Evolutionary conservation across 2,888 invertebrate genomes (phyloP).

Genomic region (Brenthis ino): DNA sequence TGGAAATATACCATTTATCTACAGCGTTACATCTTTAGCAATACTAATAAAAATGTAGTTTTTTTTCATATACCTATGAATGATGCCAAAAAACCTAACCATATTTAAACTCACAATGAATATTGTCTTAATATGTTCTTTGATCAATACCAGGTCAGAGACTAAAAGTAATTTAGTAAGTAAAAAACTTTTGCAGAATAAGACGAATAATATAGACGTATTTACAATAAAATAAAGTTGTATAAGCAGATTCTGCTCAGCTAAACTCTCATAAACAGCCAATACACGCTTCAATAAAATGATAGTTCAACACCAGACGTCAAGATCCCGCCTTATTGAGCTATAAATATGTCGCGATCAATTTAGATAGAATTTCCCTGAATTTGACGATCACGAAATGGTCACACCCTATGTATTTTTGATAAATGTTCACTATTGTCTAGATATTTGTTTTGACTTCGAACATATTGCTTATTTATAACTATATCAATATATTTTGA

Average conservation of each 20-base stretch:
- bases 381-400: constrained; percentile 21
- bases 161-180: too few species aligned
- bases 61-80: too few species aligned
- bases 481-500: not conserved
- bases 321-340: constrained; percentile 52
- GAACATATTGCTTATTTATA: too few species aligned
- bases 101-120: too few species aligned
- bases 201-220: too few species aligned
- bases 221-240: constrained; percentile 6
- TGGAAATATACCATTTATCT: too few species aligned
- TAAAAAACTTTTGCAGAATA: too few species aligned
- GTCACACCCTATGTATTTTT: not conserved
- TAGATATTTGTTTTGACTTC: not conserved
- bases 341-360: constrained; percentile 63
- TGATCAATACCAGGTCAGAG: too few species aligned
- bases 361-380: constrained; percentile 39
- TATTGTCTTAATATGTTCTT: too few species aligned
- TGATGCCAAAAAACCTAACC: too few species aligned
- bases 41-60: too few species aligned
- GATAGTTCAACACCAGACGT: constrained; percentile 38
- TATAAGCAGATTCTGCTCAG: constrained; percentile 26
- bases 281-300: constrained; percentile 43
- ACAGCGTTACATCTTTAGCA: too few species aligned
- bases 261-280: constrained; percentile 42
- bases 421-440: not conserved